phyloP scores from a whole-genome alignment of 1,140 invertebrate genomes.

The Lepidurus packardi region DNA sequence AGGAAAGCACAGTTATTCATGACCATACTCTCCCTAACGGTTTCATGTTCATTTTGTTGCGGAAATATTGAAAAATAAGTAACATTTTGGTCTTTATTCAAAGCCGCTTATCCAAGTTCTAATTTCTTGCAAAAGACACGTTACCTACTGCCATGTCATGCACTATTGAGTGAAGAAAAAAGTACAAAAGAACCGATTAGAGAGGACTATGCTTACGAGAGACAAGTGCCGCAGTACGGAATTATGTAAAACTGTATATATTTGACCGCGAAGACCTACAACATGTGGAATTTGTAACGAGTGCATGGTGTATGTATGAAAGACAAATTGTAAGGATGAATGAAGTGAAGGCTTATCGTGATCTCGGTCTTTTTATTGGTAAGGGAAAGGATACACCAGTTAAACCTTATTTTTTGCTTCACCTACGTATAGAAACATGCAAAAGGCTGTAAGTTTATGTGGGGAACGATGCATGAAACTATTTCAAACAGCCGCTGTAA shows the following conservation, averaged over 20 bases:
- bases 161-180: background rate
- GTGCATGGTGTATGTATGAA: background rate
- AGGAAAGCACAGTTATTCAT: background rate
- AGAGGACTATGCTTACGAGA: background rate
- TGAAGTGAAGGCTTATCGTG: slow-evolving; percentile 19
- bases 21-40: background rate
- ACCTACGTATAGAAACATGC: background rate
- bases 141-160: slow-evolving; percentile 14
- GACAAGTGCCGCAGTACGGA: background rate
- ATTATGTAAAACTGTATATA: background rate
- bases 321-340: background rate
- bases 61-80: background rate
- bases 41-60: background rate
- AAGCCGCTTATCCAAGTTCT: background rate
- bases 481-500: too few species aligned
- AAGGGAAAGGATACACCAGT: background rate
- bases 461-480: too few species aligned
- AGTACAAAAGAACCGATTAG: background rate
- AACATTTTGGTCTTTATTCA: background rate
- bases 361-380: slow-evolving; percentile 11
- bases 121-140: background rate
- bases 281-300: background rate
- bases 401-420: background rate
- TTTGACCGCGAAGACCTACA: background rate
- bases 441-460: too few species aligned